Evolutionary conservation across 2,113 vertebrate species (phyloP).

Genomic region (Sturnus vulgaris): DNA sequence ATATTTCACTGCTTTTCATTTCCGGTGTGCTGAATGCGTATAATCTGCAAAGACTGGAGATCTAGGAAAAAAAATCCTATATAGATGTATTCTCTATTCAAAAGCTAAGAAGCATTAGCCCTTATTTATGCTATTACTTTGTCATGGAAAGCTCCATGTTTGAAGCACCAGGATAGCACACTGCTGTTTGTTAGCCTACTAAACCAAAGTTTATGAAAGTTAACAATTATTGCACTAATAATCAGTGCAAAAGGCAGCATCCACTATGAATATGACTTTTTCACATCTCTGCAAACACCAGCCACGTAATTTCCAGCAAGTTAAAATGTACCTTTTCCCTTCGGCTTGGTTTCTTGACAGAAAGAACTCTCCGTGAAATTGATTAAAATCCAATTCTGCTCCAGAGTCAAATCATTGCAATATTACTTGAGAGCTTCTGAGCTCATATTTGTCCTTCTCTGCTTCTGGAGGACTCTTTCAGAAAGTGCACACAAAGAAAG

Average conservation of each 20-base stretch:
- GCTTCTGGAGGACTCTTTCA: background rate
- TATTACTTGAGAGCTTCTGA: background rate
- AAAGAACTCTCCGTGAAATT: background rate
- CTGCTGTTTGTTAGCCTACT: background rate
- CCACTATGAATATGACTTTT: background rate
- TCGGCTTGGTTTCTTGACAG: background rate
- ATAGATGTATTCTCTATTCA: background rate
- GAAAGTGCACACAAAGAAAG: background rate
- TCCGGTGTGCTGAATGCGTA: background rate
- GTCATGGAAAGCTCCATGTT: background rate
- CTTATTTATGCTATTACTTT: background rate
- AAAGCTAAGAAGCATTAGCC: background rate
- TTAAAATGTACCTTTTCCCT: background rate
- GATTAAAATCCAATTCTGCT: background rate
- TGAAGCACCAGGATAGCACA: background rate
- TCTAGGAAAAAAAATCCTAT: background rate
- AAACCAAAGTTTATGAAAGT: background rate
- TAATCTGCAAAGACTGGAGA: background rate
- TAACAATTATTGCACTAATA: background rate
- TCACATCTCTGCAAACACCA: background rate
- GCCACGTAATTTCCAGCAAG: background rate
- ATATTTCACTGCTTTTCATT: background rate
- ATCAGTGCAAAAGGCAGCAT: background rate
- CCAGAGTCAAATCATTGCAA: background rate
- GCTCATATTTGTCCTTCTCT: background rate